Evolutionary conservation across 2,113 vertebrate species (phyloP), one percentile per base, ranked within the genome.

Genomic region (Rallus limicola): DNA sequence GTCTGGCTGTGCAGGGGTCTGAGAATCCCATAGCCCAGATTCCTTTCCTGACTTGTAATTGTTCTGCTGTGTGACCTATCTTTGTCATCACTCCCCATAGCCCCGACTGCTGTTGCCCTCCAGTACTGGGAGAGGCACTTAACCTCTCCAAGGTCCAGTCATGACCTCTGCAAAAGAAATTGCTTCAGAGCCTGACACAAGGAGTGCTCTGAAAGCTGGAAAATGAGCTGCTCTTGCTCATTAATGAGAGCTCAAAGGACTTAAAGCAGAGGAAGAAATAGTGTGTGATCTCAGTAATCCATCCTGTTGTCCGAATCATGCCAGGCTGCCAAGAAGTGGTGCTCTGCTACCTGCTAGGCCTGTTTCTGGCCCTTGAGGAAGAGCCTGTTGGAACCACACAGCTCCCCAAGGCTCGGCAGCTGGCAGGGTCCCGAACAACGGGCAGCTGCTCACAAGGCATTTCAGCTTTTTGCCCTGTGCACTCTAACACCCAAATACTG

Each of bases 101-200:
- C 86, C 91, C 65, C 68, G 25, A 34, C 12, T 88, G 60, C 88
- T 87, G 88, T 68, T 1, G 0, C 63, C 25, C 74, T 91, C 58
- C 78, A 94, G 88, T 5, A 91, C 91, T 95, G 93, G 92, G 93
- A 95, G 96, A 96, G 83, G 63, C 86, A 87, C 62, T 94, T 93
- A 87, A 93, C 91, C 88, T 79, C 91, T 34, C 72, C 2, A 55
- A 89, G 70, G 28, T 79, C 84, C 91, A 76, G 74, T 38, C 10
- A 4, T 94, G 96, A 94, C 93, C 93, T 96, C 88, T 87, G 90
- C 74, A 53, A 69, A 76, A 88, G 64, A 40, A 86, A 86, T 38
- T 89, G 50, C 46, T 94, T 76, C 55, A 52, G 64, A 77, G 68
- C 29, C 64, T 81, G 74, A 74, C 26, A 24, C 1, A 1, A 75